Base-by-base conservation (phyloP, 2,888 invertebrate species). In the Aradus depressus region DNA sequence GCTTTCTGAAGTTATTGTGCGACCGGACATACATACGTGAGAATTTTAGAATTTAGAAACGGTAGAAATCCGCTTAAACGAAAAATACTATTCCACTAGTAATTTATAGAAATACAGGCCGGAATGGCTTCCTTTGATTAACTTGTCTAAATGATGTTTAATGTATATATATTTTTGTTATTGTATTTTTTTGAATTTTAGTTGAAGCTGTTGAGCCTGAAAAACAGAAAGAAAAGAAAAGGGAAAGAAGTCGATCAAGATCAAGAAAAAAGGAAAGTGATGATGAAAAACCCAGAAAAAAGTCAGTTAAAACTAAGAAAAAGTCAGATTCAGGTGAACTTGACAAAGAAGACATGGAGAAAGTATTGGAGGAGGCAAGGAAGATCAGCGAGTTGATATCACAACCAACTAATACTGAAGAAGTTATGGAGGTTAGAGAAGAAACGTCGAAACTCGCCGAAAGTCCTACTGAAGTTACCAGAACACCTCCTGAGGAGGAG, bases 251-350 rank as follows among this genome's bases (percentile, higher is more conserved):
- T 21, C 39, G 42, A 32, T 51, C 51, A 31, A 38, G 39, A 14
- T 43, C 55, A 31, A 35, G 54, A 74, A 60, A 77, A 82, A 68
- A 83, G 83, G 68, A 81, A 81, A 63, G 62, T 64, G 25, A 62
- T 62, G 50, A 65, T 63, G 56, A 66, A 64, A 54, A 54, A 32
- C 25, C 60, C 62, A 47, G 64, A 66, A 37, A 49, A 53, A 45
- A 43, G 21, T 60, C 61, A 6, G 50, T 57, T 6, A 62, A 61
- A 51, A 45, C 58, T 31, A 60, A 57, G 38, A 52, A 58, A 48
- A 56, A 55, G 37, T 56, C 59, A 55, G 54, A 57, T 52, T 19
- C 54, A 58, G 47, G 65, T 66, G 47, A 62, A 64, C 2, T 64
- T 65, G 58, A 58, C 59, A 53, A 58, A 51, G n/a, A 58, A 21